A percentile compares a stretch with the other conserved stretches of the same genome.
Evolutionary conservation across 2,888 invertebrate genomes (phyloP).

Genomic region (Xylota sylvarum): DNA sequence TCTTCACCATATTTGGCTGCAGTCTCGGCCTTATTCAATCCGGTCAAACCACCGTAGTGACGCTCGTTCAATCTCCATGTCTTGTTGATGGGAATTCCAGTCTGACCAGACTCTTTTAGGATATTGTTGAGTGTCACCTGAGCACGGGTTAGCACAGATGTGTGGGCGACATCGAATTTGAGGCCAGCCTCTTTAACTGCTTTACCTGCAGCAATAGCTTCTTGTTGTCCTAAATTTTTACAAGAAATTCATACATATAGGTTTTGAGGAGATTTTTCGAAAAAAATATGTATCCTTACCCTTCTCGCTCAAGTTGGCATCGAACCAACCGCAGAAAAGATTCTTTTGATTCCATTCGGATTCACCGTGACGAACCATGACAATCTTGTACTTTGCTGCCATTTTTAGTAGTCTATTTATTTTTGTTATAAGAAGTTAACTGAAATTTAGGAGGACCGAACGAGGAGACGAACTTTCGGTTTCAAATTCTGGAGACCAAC

Average conservation of each 20-base stretch:
- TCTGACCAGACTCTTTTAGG: slow-evolving; percentile 89
- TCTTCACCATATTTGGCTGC: slow-evolving; percentile 95
- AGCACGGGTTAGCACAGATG: slow-evolving; percentile 92
- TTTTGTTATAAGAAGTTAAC: slow-evolving; percentile 22
- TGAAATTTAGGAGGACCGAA: slow-evolving; percentile 33
- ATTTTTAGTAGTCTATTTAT: slow-evolving; percentile 79
- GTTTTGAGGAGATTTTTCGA: slow-evolving; percentile 15
- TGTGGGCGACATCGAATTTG: slow-evolving; percentile 92
- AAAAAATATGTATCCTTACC: slow-evolving; percentile 84
- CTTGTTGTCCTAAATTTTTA: slow-evolving; percentile 81
- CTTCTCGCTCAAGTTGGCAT: slow-evolving; percentile 89
- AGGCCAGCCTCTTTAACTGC: slow-evolving; percentile 91
- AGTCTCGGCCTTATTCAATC: slow-evolving; percentile 95
- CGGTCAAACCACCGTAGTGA: slow-evolving; percentile 95
- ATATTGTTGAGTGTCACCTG: slow-evolving; percentile 91
- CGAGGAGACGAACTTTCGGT: slow-evolving; percentile 42
- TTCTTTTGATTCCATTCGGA: slow-evolving; percentile 92
- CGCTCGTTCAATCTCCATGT: slow-evolving; percentile 95
- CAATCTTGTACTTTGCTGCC: slow-evolving; percentile 88
- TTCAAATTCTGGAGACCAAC: slow-evolving; percentile 62
- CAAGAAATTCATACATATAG: slow-evolving; percentile 4
- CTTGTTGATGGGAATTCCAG: slow-evolving; percentile 89
- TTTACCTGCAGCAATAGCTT: slow-evolving; percentile 88
- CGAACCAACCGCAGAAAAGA: slow-evolving; percentile 91
- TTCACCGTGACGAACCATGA: slow-evolving; percentile 92